Percentiles rank a stretch among this genome's conserved stretches.
phyloP scores from a whole-genome alignment of 2,888 invertebrate species.

The Plusia festucae region DNA sequence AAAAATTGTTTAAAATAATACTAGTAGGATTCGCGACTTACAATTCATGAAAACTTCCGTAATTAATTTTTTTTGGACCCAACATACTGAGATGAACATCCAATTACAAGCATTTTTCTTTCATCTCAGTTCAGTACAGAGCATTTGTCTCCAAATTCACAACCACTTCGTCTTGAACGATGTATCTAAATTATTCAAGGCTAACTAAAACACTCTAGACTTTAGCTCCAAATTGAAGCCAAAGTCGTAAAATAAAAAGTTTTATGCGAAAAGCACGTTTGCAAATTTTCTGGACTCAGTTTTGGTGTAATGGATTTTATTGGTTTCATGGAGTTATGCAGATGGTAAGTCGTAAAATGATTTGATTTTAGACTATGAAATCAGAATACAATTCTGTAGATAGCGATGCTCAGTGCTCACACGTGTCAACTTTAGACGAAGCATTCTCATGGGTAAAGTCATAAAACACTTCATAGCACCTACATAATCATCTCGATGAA shows the following conservation, averaged over 20 bases:
- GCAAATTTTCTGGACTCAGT: background rate
- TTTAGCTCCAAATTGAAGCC: background rate
- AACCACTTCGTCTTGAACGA: constrained; percentile 16
- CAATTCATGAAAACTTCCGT: too few species aligned
- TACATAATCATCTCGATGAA: too few species aligned
- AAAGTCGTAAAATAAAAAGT: background rate
- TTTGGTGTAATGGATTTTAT: background rate
- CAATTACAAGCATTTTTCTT: constrained; percentile 8
- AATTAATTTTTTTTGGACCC: too few species aligned
- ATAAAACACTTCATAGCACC: too few species aligned
- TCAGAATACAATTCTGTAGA: background rate
- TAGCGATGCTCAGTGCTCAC: background rate
- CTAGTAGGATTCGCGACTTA: too few species aligned
- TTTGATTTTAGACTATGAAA: background rate
- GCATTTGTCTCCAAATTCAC: constrained; percentile 17
- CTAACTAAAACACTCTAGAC: background rate
- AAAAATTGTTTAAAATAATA: too few species aligned
- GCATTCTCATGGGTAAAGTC: too few species aligned
- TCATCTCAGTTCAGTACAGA: constrained; percentile 19
- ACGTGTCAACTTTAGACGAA: too few species aligned
- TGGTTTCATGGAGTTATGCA: background rate
- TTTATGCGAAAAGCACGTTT: background rate
- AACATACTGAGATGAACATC: background rate
- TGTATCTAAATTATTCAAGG: constrained; percentile 28
- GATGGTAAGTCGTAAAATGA: background rate